phyloP scores from a whole-genome alignment of 2,113 vertebrate genomes.

The Spilogale gracilis region DNA sequence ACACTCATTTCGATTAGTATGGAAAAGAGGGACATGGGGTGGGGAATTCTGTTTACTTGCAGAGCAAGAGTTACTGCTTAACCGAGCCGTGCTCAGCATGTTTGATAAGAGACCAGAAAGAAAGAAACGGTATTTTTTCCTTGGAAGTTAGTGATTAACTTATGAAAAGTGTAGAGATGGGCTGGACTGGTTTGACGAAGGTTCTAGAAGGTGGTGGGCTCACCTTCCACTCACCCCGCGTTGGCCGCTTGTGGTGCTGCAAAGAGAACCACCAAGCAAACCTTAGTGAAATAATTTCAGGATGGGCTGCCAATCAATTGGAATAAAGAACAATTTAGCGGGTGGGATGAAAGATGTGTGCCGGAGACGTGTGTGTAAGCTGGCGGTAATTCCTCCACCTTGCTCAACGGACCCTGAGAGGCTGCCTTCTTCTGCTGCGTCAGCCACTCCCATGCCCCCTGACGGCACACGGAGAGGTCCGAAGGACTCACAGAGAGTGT shows the following conservation, averaged over 20 bases:
- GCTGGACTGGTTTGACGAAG: conserved; percentile 49
- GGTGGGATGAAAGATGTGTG: neutral
- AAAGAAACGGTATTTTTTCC: conserved; percentile 76
- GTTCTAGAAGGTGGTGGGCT: conserved; percentile 33
- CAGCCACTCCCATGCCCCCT: neutral
- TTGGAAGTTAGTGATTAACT: conserved; percentile 86
- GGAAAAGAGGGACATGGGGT: conserved; percentile 40
- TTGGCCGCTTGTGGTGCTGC: neutral
- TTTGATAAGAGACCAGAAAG: conserved; percentile 85
- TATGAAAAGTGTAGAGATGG: conserved; percentile 81
- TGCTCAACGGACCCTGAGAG: neutral
- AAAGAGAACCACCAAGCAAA: neutral
- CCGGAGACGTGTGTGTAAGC: neutral
- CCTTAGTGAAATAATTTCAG: neutral
- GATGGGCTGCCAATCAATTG: neutral
- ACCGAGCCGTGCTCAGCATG: conserved; percentile 79
- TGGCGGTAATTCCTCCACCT: neutral
- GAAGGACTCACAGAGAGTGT: neutral
- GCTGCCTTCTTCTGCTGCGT: neutral
- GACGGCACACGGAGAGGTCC: neutral
- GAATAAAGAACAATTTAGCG: neutral
- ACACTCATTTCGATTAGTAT: conserved; percentile 28
- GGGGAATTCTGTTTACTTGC: conserved; percentile 76
- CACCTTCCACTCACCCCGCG: neutral
- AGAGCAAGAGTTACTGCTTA: conserved; percentile 81